Percentiles rank a stretch among this genome's conserved stretches.
Conservation (phyloP, 2,797 vertebrate species). For the Poecilia velifera region DNA sequence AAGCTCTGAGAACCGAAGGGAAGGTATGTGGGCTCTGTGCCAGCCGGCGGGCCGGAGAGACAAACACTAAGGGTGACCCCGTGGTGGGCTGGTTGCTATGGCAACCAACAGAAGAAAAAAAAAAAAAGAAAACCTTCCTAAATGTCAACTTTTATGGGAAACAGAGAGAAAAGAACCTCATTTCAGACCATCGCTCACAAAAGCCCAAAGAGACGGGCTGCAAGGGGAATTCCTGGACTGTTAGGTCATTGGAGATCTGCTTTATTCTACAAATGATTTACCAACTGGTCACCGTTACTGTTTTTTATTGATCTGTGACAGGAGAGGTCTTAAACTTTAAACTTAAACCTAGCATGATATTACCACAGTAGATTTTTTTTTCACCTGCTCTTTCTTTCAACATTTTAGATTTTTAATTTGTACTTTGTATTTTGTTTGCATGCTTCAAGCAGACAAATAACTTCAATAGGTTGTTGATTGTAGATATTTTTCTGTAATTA, state of each 20-base stretch:
- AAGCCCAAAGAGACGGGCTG: neutral
- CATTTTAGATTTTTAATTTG: too few species aligned
- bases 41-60: neutral
- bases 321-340: neutral
- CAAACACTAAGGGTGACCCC: conserved; percentile 9
- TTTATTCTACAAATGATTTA: neutral
- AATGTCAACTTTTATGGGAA: conserved; percentile 30
- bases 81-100: neutral
- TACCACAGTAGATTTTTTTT: too few species aligned
- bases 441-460: too few species aligned
- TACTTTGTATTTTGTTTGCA: too few species aligned
- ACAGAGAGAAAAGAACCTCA: conserved; percentile 10
- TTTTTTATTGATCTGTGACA: neutral
- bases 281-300: neutral
- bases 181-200: conserved; percentile 8
- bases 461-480: too few species aligned
- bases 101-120: conserved; percentile 3
- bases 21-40: conserved; percentile 21
- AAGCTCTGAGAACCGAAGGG: conserved; percentile 4
- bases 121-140: neutral
- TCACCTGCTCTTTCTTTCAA: too few species aligned
- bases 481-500: too few species aligned
- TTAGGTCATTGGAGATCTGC: conserved; percentile 4
- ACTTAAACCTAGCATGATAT: too few species aligned
- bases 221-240: conserved; percentile 17